A percentile compares a stretch with the other conserved stretches of the same genome.
phyloP scores from a whole-genome alignment of 2,113 vertebrate genomes.

The Phodopus roborovskii region DNA sequence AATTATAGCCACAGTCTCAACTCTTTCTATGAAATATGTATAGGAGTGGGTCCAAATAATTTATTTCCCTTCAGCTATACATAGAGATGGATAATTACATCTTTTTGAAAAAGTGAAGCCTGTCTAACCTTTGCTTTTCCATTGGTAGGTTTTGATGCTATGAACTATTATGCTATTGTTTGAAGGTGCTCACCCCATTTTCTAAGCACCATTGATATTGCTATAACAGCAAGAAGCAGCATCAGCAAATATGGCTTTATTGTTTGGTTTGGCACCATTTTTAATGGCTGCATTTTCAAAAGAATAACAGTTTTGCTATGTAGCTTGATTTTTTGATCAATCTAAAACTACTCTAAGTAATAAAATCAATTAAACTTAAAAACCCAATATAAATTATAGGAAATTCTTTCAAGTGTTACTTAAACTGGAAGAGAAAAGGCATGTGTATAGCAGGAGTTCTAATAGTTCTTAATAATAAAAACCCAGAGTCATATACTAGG shows the following conservation, averaged over 20 bases:
- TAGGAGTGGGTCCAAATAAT: constrained; percentile 55
- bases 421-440: background rate
- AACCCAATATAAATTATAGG: background rate
- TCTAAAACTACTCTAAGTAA: constrained; percentile 19
- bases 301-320: background rate
- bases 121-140: constrained; percentile 31
- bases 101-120: constrained; percentile 57
- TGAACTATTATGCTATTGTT: background rate
- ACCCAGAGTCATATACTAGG: too few species aligned
- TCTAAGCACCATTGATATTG: constrained; percentile 33
- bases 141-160: constrained; percentile 17
- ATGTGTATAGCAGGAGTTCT: background rate
- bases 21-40: constrained; percentile 69
- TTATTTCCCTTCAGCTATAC: constrained; percentile 60
- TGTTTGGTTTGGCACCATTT: background rate
- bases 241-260: background rate
- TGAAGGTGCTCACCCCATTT: background rate
- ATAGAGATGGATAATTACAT: constrained; percentile 61
- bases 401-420: background rate
- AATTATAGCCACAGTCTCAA: constrained; percentile 58
- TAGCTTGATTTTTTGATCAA: background rate
- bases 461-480: too few species aligned
- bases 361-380: constrained; percentile 17
- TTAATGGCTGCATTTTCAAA: constrained; percentile 34
- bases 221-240: background rate